Evolutionary conservation across 2,888 invertebrate genomes (phyloP).

Genomic region (Hartigia nigra): DNA sequence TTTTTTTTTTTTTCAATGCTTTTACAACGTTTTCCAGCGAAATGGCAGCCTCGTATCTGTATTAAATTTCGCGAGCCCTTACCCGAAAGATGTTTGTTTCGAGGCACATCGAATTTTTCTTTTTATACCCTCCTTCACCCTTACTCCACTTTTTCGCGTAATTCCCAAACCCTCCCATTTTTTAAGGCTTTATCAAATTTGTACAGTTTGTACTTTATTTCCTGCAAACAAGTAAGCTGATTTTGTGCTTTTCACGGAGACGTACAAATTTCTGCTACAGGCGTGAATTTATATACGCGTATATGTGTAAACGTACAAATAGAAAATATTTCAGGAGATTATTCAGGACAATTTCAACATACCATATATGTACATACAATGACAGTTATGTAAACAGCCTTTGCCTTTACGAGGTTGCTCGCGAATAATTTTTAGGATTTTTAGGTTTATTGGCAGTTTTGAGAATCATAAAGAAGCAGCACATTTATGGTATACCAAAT

Average conservation of each 20-base stretch:
- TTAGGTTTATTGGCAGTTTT: no score
- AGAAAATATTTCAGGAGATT: no score
- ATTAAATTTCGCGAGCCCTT: background rate
- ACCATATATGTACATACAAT: no score
- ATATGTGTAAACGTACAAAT: background rate
- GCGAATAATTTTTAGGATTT: no score
- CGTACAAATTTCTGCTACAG: background rate
- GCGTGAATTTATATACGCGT: background rate
- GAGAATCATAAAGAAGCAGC: no score
- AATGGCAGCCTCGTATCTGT: background rate
- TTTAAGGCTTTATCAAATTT: background rate
- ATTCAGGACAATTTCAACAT: no score
- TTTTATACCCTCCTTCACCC: background rate
- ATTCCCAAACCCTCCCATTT: rapidly evolving
- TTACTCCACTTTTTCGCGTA: background rate
- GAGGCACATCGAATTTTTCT: background rate
- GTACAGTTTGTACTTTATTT: background rate
- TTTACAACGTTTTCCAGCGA: background rate
- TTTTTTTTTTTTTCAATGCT: background rate
- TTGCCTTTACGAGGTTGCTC: no score
- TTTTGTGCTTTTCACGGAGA: background rate
- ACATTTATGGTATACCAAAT: no score
- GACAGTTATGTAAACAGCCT: no score
- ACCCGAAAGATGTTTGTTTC: background rate
- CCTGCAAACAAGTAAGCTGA: background rate